These are phyloP conservation scores for Saccopteryx bilineata DNA, from an alignment of 2,113 vertebrate species.

Conservation along the genomic window DNA sequence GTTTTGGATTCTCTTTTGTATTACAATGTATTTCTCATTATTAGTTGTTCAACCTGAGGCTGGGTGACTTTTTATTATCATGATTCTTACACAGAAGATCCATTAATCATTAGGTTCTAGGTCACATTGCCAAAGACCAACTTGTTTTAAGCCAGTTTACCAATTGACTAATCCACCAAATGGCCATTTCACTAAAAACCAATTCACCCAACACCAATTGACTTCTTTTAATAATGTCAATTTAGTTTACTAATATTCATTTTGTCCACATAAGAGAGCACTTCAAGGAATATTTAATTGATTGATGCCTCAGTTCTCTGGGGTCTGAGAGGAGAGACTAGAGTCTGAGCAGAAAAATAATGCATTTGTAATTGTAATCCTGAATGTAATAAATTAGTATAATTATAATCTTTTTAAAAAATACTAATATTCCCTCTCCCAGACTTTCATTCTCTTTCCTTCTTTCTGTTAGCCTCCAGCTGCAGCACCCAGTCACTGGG, in stretches of 20 bases:
- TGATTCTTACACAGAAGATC: not conserved
- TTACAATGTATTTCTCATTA: not conserved
- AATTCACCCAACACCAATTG: not conserved
- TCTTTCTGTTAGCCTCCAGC: not conserved
- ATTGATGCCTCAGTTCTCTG: not conserved
- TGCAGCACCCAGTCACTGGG: not conserved
- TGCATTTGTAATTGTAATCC: not conserved
- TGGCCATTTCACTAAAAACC: conserved; percentile 42
- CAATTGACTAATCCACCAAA: conserved; percentile 21
- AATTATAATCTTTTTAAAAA: not conserved
- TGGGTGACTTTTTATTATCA: not conserved
- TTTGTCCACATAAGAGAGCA: conserved; percentile 2
- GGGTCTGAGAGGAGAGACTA: not conserved
- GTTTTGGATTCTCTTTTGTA: not conserved
- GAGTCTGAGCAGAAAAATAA: not conserved
- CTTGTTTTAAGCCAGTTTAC: conserved; percentile 26
- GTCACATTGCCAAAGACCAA: conserved; percentile 27
- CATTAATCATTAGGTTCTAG: conserved; percentile 37
- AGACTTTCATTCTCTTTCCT: not conserved
- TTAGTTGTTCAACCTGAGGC: not conserved
- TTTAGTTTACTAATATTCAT: not conserved
- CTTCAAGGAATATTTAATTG: not conserved
- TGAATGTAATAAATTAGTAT: not conserved
- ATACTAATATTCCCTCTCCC: not conserved
- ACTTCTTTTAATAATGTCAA: conserved; percentile 13